These are phyloP conservation scores for Rhyacophila brunnea DNA, from an alignment of 1,140 invertebrate genomes.

Conservation along the genomic window DNA sequence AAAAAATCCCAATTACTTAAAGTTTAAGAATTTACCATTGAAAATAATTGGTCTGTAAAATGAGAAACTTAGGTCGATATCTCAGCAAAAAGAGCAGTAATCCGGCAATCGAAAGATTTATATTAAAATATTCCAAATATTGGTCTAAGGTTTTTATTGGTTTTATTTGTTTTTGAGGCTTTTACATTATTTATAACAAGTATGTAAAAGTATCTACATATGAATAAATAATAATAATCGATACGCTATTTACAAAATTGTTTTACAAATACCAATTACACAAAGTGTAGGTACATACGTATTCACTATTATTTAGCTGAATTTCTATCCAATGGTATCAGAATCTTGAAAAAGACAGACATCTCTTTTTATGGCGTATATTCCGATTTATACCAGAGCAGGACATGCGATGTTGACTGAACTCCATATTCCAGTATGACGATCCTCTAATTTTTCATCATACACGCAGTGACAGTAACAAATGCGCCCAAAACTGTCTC, in stretches of 20 bases:
- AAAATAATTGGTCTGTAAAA: no score
- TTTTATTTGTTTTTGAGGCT: no score
- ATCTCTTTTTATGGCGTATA: not conserved
- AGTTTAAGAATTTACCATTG: no score
- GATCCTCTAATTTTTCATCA: constrained; percentile 56
- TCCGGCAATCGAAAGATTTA: no score
- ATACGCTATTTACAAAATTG: not conserved
- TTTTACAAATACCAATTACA: constrained; percentile 10
- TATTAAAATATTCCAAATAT: no score
- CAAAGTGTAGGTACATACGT: constrained; percentile 6
- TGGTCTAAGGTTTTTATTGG: no score
- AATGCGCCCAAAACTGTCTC: constrained; percentile 56
- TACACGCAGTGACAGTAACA: constrained; percentile 56
- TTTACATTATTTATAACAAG: no score
- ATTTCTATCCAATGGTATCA: not conserved
- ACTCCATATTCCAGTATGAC: constrained; percentile 6
- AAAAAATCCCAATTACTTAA: no score
- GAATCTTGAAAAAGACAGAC: not conserved
- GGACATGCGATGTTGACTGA: not conserved
- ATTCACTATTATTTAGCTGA: constrained; percentile 12
- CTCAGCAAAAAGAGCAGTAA: no score
- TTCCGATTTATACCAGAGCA: constrained; percentile 4
- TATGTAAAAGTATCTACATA: constrained; percentile 16
- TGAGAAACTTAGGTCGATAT: no score
- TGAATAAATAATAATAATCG: not conserved